Conservation (phyloP, 2,888 invertebrate species). For the Yponomeuta malinellus region DNA sequence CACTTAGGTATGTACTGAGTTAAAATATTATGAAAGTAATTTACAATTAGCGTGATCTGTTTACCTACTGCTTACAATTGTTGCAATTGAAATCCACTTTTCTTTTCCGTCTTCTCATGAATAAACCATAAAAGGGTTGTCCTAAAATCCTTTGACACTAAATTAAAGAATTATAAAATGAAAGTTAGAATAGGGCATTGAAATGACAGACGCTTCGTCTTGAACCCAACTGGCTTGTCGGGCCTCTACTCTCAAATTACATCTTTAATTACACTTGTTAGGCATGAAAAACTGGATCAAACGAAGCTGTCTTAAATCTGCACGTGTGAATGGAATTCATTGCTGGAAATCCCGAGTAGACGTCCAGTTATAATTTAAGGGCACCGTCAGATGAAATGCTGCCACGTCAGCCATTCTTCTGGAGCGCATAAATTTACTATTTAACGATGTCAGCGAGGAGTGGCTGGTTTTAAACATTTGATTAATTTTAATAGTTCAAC, state of each 20-base stretch:
- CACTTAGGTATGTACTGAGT: no score
- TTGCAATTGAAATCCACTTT: neutral
- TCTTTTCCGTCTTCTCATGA: neutral
- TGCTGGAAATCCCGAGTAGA: neutral
- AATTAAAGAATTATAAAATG: conserved; percentile 15
- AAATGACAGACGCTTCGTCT: conserved; percentile 10
- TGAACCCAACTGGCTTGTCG: conserved; percentile 9
- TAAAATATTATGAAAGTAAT: no score
- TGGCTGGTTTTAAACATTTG: conserved; percentile 21
- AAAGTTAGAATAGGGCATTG: conserved; percentile 12
- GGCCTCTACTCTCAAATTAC: neutral
- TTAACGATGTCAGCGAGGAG: conserved; percentile 20
- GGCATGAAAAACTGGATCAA: neutral
- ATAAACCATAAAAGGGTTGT: neutral
- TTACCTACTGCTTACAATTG: no score
- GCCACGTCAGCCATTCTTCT: conserved; percentile 22
- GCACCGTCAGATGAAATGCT: conserved; percentile 18
- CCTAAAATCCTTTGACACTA: conserved; percentile 10
- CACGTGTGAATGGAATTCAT: neutral
- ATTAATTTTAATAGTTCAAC: conserved; percentile 23
- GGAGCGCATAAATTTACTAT: conserved; percentile 21
- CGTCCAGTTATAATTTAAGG: conserved; percentile 13
- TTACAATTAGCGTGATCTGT: no score
- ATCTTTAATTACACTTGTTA: neutral
- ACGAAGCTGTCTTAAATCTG: no score